A percentile compares a stretch with the other conserved stretches of the same genome.
phyloP scores from a whole-genome alignment of 2,113 vertebrate species.

The Mesocricetus auratus region DNA sequence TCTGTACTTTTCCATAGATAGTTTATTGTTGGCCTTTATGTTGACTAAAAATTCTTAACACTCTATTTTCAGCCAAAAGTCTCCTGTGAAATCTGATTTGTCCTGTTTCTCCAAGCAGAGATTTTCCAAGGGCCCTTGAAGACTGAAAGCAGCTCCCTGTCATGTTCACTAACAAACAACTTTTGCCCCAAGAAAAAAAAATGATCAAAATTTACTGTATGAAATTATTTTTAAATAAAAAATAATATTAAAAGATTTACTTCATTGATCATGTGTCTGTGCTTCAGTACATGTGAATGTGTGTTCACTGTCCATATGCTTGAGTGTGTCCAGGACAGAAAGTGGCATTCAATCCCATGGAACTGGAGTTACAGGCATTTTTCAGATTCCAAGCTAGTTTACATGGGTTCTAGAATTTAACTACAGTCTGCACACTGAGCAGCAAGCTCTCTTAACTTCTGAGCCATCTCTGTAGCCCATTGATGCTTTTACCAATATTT shows the following conservation, averaged over 20 bases:
- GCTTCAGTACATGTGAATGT: not conserved
- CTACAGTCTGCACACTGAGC: not conserved
- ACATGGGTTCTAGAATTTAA: not conserved
- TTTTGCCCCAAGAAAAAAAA: not conserved
- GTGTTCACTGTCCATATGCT: not conserved
- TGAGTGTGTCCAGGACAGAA: not conserved
- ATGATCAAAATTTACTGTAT: not conserved
- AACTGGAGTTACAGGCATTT: not conserved
- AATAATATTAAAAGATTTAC: not conserved
- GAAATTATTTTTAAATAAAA: not conserved
- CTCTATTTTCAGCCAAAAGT: not conserved
- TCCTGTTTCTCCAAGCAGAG: not conserved
- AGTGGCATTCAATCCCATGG: not conserved
- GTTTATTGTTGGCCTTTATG: not conserved
- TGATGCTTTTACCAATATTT: not conserved
- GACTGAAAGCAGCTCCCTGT: not conserved
- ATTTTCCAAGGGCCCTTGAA: not conserved
- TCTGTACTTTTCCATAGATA: not conserved
- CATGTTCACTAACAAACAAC: not conserved
- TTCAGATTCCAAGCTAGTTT: not conserved
- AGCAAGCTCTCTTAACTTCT: not conserved
- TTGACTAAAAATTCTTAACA: not conserved
- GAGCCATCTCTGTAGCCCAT: not conserved
- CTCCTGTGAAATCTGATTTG: not conserved
- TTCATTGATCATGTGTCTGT: not conserved